Base-by-base conservation (phyloP, 2,113 vertebrate genomes). In the Sakesphorus luctuosus region DNA sequence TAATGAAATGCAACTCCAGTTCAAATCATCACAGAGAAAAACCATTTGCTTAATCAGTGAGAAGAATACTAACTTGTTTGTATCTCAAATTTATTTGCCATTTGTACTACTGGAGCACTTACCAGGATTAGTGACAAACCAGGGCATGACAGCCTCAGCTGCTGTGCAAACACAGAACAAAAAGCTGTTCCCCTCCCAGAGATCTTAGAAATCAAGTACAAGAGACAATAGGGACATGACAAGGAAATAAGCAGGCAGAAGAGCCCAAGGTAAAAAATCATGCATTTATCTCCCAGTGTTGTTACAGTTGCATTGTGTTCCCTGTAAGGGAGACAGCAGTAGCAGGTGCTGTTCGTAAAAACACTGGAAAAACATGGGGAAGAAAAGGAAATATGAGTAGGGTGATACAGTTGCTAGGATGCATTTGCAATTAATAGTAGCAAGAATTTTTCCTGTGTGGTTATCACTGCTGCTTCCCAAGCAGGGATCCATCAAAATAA, bases 201-300 rank as follows among this genome's bases (percentile, higher is more conserved):
- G 20, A 84, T 52, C 47, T 93, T 56, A 55, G 13, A 87, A 89
- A 89, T 52, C 61, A 82, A 93, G 59, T 61, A 44, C 47, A 71
- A 89, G 89, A 86, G 56, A 95, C 89, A 92, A 95, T 38, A 91
- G 81, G 11, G 56, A 56, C 65, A 35, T 65, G 96, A 94, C 84
- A 92, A 94, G 87, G 36, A 96, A 96, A 96, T 94, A 94, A 95
- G 91, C 52, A 91, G 49, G 79, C 46, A 90, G 72, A 67, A 83
- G 19, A 69, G 10, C 63, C 38, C 46, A 62, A 1, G 5, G 14
- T 74, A 85, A 69, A 69, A 96, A 93, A 56, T 66, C 26, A 76
- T 12, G 29, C 66, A 31, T 14, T 4, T 72, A 65, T 69, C 58
- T 74, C 56, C 21, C 65, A 9, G 0, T 91, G 69, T 86, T 96